Evolutionary conservation across 2,888 invertebrate genomes (phyloP), one percentile per base, ranked within the genome.

Genomic region (Nomada hirtipes): DNA sequence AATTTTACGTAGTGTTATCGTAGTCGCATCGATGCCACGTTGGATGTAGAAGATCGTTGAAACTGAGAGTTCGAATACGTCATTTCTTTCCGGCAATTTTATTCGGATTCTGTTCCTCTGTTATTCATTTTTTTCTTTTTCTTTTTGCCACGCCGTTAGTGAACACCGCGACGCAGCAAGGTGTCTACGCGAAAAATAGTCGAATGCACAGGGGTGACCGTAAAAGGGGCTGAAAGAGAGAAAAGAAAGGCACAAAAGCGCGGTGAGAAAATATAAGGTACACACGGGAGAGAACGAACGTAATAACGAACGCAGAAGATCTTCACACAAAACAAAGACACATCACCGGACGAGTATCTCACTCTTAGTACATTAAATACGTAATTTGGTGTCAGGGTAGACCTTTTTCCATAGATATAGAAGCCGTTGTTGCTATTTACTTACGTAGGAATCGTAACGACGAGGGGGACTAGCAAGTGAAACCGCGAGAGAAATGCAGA

Each of bases 331-430:
- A n/a, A 79, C 80, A 79, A 61, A 79, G 79, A 83, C 78, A 79
- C 82, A 85, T 71, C 78, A 83, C 94, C 94, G 94, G 94, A 95
- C 94, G 95, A 95, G 95, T 95, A 94, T 94, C 93, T 94, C 94
- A 94, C 94, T 95, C 95, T 94, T 95, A 95, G 96, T 96, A 96
- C 96, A 96, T 96, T 96, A 97, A 94, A 94, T 97, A 97, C 97
- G 97, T 97, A 97, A 97, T 96, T 96, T 96, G 96, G 96, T 97
- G 97, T 97, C 97, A 97, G 97, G 97, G 97, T 97, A 96, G 96
- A 95, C 93, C 90, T 94, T 93, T 94, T 93, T 89, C 85, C 87
- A 87, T 93, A 93, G 92, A 91, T 91, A 92, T 93, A 92, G 92
- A 92, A 88, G 82, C 92, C 91, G 90, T 93, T 93, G 91, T 93